Evolutionary conservation across 2,888 invertebrate genomes (phyloP), one percentile per base, ranked within the genome.

Genomic region (Automeris io): DNA sequence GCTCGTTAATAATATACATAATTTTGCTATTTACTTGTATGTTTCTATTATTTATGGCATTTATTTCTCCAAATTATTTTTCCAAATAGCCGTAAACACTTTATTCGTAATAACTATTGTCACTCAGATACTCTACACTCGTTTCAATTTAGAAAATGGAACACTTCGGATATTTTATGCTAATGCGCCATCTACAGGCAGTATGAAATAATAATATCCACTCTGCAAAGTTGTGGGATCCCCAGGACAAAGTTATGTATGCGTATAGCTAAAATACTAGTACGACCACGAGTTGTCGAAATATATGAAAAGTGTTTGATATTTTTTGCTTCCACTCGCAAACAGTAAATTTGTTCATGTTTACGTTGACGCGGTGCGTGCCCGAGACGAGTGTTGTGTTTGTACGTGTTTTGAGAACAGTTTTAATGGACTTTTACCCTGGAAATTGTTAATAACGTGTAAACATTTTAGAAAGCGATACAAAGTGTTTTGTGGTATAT

Each of bases 191-290:
- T 60, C 62, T 57, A 58, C 56, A 48, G 63, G 57, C 53, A 58
- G 54, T 68, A 65, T 74, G 62, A 75, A 74, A 75, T 75, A 71
- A 75, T 74, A 73, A 74, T 68, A 63, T 45, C 49, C 51, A 57
- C 60, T 56, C 47, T 45, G 40, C 46, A 48, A 53, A 60, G 45
- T 46, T 45, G 43, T 38, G 40, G 43, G 48, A 47, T 49, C 48
- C 47, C 48, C 46, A 45, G 49, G 19, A 26, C 39, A 16, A 29
- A 25, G 26, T 39, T 38, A 38, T 22, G 18, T 22, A 37, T 37
- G 37, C 37, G 23, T 37, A 18, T 18, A 37, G 18, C 22, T 18
- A 12, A 11, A 18, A 12, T 23, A 31, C 31, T 37, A 18, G 19
- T 26, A 12, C 5, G 7, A 13, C 16, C n/a, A 26, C 4, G 8